phyloP scores from a whole-genome alignment of 2,888 invertebrate species.

The Lutraria lutraria region DNA sequence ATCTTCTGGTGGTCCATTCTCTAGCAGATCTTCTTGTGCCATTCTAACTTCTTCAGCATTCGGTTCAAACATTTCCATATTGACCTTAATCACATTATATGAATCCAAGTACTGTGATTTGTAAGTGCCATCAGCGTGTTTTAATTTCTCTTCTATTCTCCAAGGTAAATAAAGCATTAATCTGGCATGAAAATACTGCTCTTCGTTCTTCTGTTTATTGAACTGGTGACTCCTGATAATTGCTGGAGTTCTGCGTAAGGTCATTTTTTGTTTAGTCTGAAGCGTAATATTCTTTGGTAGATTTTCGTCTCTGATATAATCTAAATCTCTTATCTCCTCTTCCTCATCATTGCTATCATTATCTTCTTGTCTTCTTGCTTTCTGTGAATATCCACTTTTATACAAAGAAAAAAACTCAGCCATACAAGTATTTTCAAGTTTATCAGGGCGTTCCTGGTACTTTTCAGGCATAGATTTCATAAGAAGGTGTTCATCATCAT shows the following conservation, averaged over 20 bases:
- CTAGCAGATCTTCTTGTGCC: slow-evolving; percentile 51
- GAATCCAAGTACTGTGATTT: slow-evolving; percentile 36
- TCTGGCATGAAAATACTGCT: slow-evolving; percentile 57
- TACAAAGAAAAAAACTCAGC: slow-evolving; percentile 46
- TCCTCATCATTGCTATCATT: too few relatives aligned
- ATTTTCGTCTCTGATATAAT: slow-evolving; percentile 22
- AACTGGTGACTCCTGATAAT: slow-evolving; percentile 61
- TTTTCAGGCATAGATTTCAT: slow-evolving; percentile 42
- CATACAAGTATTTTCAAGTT: slow-evolving; percentile 39
- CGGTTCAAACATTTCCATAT: slow-evolving; percentile 47
- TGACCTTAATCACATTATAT: slow-evolving; percentile 31
- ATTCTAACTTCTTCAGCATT: slow-evolving; percentile 50
- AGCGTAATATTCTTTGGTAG: slow-evolving; percentile 42
- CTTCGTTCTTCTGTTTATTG: slow-evolving; percentile 53
- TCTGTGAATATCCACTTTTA: not conserved
- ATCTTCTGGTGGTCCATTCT: slow-evolving; percentile 60
- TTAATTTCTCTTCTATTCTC: slow-evolving; percentile 55
- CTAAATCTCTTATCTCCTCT: too few relatives aligned
- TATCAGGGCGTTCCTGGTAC: slow-evolving; percentile 28
- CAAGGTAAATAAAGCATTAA: slow-evolving; percentile 64
- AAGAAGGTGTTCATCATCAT: slow-evolving; percentile 55
- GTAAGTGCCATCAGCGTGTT: slow-evolving; percentile 43
- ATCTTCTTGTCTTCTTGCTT: not conserved
- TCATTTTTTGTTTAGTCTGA: slow-evolving; percentile 41
- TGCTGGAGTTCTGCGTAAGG: slow-evolving; percentile 42